Base-by-base conservation (phyloP, 1,140 invertebrate genomes). In the Hirudo medicinalis region DNA sequence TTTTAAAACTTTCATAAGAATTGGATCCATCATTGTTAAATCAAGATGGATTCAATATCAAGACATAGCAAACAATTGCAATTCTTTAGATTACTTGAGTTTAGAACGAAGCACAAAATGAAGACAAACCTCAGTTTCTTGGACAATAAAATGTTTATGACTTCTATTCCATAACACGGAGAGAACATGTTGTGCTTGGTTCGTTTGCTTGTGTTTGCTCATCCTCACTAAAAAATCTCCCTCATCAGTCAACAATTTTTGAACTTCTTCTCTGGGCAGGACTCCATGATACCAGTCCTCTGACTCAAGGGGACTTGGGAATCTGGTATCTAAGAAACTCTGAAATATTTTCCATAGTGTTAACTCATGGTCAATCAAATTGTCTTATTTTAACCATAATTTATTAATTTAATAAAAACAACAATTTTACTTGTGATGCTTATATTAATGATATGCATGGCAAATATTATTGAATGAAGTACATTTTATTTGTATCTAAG, bases 151-250 rank as follows among this genome's bases (percentile, higher is more conserved):
- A 84, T 98, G 94, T 80, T 94, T 78, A 69, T 80, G 94, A 77
- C 94, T 91, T 20, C 80, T 90, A 72, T 92, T 90, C 94, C 94
- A 97, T 79, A 89, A 91, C 0, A 96, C 93, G 17, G 92, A 96
- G 29, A 98, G 80, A 67, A 97, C 94, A 73, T 93, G 91, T 73
- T 84, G 83, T 0, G 75, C 76, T 72, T 85, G 94, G 90, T 78
- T 91, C 87, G 80, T 94, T 89, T 80, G 92, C 88, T 77, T 80
- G 91, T 95, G 80, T 89, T 87, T 55, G 72, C 93, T 96, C 84
- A 96, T 91, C 29, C 94, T 85, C 40, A 98, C 92, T 67, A 98
- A 84, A 82, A 92, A 98, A 79, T 97, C 93, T 0, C 94, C 94
- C 77, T 97, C 90, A 67, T 87, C 87, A 19, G 88, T 87, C 27